Base-by-base conservation (phyloP, 1,140 invertebrate genomes). In the Polypedilum vanderplanki region DNA sequence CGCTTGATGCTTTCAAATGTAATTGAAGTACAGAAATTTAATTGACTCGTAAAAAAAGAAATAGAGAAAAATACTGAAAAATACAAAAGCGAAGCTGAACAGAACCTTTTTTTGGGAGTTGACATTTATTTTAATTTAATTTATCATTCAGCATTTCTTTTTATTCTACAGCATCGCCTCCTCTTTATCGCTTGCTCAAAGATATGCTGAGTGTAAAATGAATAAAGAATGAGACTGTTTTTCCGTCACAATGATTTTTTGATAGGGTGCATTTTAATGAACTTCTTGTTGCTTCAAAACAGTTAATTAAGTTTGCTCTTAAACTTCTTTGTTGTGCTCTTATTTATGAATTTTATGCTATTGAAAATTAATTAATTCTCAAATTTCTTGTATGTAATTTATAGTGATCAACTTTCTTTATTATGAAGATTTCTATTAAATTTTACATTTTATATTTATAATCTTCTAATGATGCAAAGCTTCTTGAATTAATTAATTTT, bases 111-210 rank as follows among this genome's bases (percentile, higher is more conserved):
- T 7, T 67, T 7, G 65, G 20, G 17, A 22, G 5, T 18, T 70
- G 18, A 70, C 15, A 70, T 15, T 70, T 70, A 70, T 70, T 70
- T 70, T 22, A 70, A 70, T 70, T 70, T 70, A 70, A 70, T 70
- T 70, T 70, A 70, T 70, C 65, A 70, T 70, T 70, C 65, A 0
- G 17, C 9, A 20, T 3, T 33, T 1, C 24, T 33, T 33, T 33
- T 33, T 33, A 3, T 5, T 33, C 24, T 33, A 1, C 5, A 5
- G 24, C 5, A 33, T 33, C 24, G 24, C 24, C 2, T 33, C 24
- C 24, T 33, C 24, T 33, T 5, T 33, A 33, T 5, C 5, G 5
- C 5, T 33, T 5, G 24, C 8, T 15, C 46, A 57, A 57, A 2
- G 8, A 70, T 70, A 22, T 18, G 65, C 15, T 9, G 10, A 70